A percentile compares a stretch with the other conserved stretches of the same genome.
Conservation (phyloP, 2,113 vertebrate species). For the Scartelaos histophorus region DNA sequence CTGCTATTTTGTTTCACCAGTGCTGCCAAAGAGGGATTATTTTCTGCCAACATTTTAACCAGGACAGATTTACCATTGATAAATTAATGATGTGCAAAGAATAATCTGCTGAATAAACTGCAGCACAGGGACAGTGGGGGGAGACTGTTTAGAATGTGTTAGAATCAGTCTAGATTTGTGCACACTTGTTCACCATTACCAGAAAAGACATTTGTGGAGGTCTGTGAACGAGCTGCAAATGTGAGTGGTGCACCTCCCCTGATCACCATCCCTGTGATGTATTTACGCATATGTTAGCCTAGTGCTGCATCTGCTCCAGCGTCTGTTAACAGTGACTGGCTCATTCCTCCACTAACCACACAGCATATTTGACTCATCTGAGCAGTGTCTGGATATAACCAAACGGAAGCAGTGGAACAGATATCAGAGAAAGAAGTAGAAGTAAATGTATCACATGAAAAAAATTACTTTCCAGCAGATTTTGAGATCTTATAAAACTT, state of each 20-base stretch:
- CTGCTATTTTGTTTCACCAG: background rate
- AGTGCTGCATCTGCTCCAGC: constrained; percentile 55
- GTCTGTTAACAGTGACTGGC: constrained; percentile 51
- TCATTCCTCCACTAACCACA: constrained; percentile 31
- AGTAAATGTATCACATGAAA: too few species aligned
- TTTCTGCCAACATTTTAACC: background rate
- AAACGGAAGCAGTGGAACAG: too few species aligned
- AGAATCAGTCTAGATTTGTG: background rate
- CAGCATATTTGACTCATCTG: constrained; percentile 45
- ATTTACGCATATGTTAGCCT: constrained; percentile 16
- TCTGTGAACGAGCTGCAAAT: background rate
- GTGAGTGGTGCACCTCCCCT: constrained; percentile 18
- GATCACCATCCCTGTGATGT: constrained; percentile 5
- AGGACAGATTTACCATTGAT: constrained; percentile 3
- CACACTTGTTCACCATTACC: background rate
- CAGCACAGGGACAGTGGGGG: background rate
- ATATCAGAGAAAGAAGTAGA: too few species aligned
- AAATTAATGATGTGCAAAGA: background rate
- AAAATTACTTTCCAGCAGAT: too few species aligned
- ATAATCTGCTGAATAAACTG: background rate
- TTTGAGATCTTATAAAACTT: too few species aligned
- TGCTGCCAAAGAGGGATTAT: background rate
- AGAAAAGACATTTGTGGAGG: background rate
- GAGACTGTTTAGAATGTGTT: background rate
- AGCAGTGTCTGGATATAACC: constrained; percentile 12